Percentiles rank a stretch among this genome's conserved stretches.
Evolutionary conservation across 2,113 vertebrate species (phyloP).

Genomic region (Elgaria multicarinata): DNA sequence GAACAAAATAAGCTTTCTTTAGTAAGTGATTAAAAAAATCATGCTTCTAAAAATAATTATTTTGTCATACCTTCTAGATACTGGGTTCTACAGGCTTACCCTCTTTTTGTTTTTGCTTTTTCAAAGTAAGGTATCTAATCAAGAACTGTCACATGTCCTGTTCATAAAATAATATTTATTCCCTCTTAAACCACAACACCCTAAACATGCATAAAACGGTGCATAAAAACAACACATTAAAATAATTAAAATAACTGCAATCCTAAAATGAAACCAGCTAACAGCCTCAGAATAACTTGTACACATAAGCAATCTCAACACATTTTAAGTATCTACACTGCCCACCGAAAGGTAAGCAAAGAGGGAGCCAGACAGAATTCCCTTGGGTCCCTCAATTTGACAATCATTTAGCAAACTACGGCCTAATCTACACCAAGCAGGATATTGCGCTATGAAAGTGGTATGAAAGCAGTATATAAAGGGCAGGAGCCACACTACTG

Average conservation of each 20-base stretch:
- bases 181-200: background rate
- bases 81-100: background rate
- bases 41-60: background rate
- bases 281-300: background rate
- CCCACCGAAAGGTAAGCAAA: background rate
- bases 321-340: background rate
- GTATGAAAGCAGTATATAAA: too few species aligned
- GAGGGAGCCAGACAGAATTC: background rate
- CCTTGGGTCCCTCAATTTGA: background rate
- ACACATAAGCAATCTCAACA: background rate
- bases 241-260: background rate
- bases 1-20: background rate
- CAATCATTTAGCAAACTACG: background rate
- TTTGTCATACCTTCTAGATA: background rate
- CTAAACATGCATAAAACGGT: too few species aligned
- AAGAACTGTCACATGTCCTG: background rate
- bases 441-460: too few species aligned
- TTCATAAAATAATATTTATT: background rate
- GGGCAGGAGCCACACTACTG: too few species aligned
- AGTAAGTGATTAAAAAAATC: background rate
- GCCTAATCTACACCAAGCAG: too few species aligned
- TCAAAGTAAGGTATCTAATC: background rate
- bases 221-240: background rate
- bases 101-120: background rate
- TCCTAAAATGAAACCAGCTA: background rate